Evolutionary conservation across 1,140 invertebrate genomes (phyloP).

Genomic region (Manduca sexta): DNA sequence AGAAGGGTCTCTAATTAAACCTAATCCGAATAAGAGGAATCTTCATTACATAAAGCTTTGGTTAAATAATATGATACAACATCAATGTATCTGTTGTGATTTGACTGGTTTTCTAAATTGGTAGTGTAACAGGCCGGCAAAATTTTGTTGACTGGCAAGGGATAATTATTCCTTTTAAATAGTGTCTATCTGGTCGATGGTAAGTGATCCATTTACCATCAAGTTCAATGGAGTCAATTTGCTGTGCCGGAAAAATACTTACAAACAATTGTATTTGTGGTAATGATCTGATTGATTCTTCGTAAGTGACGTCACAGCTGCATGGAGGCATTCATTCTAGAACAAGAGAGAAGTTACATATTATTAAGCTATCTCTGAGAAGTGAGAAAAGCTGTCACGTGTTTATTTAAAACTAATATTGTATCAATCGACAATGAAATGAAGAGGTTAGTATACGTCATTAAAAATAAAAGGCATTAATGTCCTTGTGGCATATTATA

Average conservation of each 20-base stretch:
- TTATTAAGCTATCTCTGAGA: too few relatives aligned
- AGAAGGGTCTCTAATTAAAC: slow-evolving; percentile 18
- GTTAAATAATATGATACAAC: too few relatives aligned
- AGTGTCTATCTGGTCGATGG: too few relatives aligned
- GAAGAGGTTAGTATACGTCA: neutral
- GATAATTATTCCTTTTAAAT: too few relatives aligned
- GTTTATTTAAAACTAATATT: too few relatives aligned
- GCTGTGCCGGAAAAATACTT: slow-evolving; percentile 35
- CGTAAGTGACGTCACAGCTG: slow-evolving; percentile 56
- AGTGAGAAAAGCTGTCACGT: too few relatives aligned
- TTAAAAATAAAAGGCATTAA: neutral
- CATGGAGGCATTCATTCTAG: slow-evolving; percentile 60
- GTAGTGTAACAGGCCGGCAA: too few relatives aligned
- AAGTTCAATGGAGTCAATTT: neutral
- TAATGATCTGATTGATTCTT: slow-evolving; percentile 63
- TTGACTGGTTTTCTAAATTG: too few relatives aligned
- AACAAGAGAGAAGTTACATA: slow-evolving; percentile 20
- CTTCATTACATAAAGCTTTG: neutral
- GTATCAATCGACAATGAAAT: neutral
- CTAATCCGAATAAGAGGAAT: slow-evolving; percentile 21
- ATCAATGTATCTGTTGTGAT: too few relatives aligned
- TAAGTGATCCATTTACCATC: neutral
- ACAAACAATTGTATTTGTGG: slow-evolving; percentile 64
- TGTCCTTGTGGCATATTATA: neutral
- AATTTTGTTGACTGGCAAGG: too few relatives aligned